Evolutionary conservation across 2,888 invertebrate species (phyloP).

Genomic region (Deilephila elpenor): DNA sequence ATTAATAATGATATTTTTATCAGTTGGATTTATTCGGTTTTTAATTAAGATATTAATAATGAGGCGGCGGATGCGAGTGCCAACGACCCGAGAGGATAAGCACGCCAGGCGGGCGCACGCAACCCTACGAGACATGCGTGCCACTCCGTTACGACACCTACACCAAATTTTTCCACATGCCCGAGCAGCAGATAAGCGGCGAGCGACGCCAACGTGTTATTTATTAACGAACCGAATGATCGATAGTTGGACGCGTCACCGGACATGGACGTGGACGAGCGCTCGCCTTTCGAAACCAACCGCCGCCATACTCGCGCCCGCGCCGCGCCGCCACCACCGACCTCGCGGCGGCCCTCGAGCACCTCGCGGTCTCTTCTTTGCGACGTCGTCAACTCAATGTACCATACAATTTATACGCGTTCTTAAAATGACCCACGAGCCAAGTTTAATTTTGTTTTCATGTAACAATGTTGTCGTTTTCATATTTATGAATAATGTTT

Average conservation of each 20-base stretch:
- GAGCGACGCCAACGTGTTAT: constrained; percentile 82
- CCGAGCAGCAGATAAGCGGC: constrained; percentile 82
- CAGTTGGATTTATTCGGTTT: constrained; percentile 45
- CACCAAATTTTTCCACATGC: constrained; percentile 85
- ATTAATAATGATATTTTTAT: constrained; percentile 24
- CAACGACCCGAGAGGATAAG: constrained; percentile 72
- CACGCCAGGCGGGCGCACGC: constrained; percentile 68
- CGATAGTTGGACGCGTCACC: constrained; percentile 84
- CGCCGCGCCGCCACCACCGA: constrained; percentile 46
- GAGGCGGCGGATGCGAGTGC: constrained; percentile 61
- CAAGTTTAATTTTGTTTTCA: neutral
- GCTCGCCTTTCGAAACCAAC: constrained; percentile 77
- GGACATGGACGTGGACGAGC: constrained; percentile 75
- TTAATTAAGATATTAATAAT: constrained; percentile 77
- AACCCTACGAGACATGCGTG: constrained; percentile 78
- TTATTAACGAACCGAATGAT: constrained; percentile 85
- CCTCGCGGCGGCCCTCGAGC: constrained; percentile 28
- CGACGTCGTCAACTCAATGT: neutral
- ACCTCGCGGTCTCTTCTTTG: neutral
- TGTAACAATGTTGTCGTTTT: neutral
- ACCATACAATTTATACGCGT: neutral
- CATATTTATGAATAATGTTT: neutral
- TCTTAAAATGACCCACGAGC: neutral
- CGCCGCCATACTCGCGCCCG: neutral
- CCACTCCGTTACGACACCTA: constrained; percentile 83